Evolutionary conservation across 2,888 invertebrate species (phyloP).

Genomic region (Andricus curvator): DNA sequence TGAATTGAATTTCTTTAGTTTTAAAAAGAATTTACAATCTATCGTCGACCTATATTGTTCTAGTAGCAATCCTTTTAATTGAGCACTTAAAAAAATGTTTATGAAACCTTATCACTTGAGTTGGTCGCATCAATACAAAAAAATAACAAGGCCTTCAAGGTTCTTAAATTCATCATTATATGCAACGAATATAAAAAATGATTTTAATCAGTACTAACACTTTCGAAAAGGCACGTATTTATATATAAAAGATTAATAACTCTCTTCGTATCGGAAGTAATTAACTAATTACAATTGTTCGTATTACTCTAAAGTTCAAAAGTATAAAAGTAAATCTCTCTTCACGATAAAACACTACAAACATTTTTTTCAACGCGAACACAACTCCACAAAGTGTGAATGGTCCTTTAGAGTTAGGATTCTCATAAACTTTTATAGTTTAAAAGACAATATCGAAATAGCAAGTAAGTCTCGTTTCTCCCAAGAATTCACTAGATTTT

Average conservation of each 20-base stretch:
- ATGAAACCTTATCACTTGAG: not conserved
- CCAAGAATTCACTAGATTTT: too few relatives aligned
- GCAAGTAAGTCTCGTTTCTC: too few relatives aligned
- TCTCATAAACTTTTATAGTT: not conserved
- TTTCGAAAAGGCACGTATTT: constrained; percentile 7
- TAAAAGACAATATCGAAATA: not conserved
- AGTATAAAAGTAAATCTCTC: not conserved
- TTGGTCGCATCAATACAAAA: not conserved
- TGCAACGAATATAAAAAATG: not conserved
- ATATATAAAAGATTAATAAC: constrained; percentile 1
- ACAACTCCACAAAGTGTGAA: not conserved
- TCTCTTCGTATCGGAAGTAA: not conserved
- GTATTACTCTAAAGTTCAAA: constrained; percentile 3
- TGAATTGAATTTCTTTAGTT: too few relatives aligned
- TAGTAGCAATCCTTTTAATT: constrained; percentile 6
- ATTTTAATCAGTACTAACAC: not conserved
- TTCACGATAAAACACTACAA: not conserved
- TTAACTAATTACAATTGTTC: not conserved
- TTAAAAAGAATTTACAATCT: not conserved
- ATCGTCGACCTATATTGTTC: not conserved
- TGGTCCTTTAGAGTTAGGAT: not conserved
- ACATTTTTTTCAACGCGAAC: not conserved
- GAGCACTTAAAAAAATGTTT: constrained; percentile 14
- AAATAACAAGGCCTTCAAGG: not conserved
- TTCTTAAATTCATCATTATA: not conserved